Evolutionary conservation across 2,888 invertebrate species (phyloP).

Genomic region (Ectemnius lituratus): DNA sequence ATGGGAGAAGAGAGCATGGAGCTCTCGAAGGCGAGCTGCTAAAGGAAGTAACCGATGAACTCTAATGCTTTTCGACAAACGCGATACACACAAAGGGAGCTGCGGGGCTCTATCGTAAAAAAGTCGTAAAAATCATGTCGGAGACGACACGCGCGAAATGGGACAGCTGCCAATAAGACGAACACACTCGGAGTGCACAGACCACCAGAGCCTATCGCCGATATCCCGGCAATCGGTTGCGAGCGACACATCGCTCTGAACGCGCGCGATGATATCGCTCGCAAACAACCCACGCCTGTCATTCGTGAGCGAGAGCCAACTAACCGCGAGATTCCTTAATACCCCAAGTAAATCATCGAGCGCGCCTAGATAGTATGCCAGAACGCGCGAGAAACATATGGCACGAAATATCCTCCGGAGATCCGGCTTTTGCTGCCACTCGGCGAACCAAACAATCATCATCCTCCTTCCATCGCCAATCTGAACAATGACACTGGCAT

Average conservation of each 20-base stretch:
- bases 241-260: constrained; percentile 21
- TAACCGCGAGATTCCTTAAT: too few relatives aligned
- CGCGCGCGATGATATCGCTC: too few relatives aligned
- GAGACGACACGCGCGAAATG: constrained; percentile 45
- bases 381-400: too few relatives aligned
- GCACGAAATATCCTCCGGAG: too few relatives aligned
- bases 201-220: constrained; percentile 26
- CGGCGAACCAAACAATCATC: constrained; percentile 52
- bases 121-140: constrained; percentile 27
- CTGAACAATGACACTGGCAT: too few relatives aligned
- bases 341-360: too few relatives aligned
- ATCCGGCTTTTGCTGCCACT: constrained; percentile 4
- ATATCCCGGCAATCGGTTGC: constrained; percentile 29
- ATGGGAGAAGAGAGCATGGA: constrained; percentile 22
- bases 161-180: constrained; percentile 60
- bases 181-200: constrained; percentile 52
- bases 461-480: constrained; percentile 29
- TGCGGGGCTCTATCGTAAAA: constrained; percentile 23
- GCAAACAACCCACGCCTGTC: background rate
- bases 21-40: constrained; percentile 37
- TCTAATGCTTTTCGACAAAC: constrained; percentile 17
- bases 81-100: constrained; percentile 16
- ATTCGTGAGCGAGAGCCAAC: background rate
- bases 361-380: too few relatives aligned
- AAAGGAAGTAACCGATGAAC: constrained; percentile 36